A percentile compares a stretch with the other conserved stretches of the same genome.
phyloP scores from a whole-genome alignment of 92 coral and sea anemone species.

The Virgularia gustaviana region DNA sequence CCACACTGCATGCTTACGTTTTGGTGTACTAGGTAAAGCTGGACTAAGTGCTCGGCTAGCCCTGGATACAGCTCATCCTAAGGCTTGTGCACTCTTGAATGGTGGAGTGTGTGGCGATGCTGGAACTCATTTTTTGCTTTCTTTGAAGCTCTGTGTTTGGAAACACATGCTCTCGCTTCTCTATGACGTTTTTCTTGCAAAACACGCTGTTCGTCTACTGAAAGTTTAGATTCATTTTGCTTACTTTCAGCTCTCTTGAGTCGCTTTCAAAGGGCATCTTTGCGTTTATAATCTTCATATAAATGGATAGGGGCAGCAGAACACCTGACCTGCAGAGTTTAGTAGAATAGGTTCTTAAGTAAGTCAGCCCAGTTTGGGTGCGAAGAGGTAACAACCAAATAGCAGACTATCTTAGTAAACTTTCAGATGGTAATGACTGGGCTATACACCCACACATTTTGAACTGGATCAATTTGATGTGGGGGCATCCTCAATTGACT shows the following conservation, averaged over 20 bases:
- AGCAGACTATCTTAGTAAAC: constrained; percentile 53
- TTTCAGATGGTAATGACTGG: constrained; percentile 39
- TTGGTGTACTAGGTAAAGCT: constrained; percentile 31
- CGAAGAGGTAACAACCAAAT: constrained; percentile 32
- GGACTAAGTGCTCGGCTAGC: constrained; percentile 23
- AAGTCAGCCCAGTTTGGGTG: constrained; percentile 33
- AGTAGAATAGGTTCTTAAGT: background rate
- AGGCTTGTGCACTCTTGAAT: no score
- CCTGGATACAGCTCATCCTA: constrained; percentile 31
- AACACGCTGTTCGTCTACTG: constrained; percentile 14
- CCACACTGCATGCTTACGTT: no score
- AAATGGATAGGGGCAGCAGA: constrained; percentile 34
- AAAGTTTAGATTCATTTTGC: constrained; percentile 31
- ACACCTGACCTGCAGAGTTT: background rate
- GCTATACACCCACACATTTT: constrained; percentile 25
- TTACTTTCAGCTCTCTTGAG: constrained; percentile 29
- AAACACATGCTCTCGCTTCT: constrained; percentile 29
- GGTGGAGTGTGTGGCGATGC: constrained; percentile 17
- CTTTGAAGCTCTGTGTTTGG: constrained; percentile 21
- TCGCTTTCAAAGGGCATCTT: constrained; percentile 16
- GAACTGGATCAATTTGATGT: constrained; percentile 19
- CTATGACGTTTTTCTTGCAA: no score
- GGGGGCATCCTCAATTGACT: constrained; percentile 37
- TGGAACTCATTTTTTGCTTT: constrained; percentile 33
- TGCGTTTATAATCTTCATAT: constrained; percentile 32